These are phyloP conservation scores for Setipinna tenuifilis DNA, from an alignment of 2,797 vertebrate species.

Conservation along the genomic window DNA sequence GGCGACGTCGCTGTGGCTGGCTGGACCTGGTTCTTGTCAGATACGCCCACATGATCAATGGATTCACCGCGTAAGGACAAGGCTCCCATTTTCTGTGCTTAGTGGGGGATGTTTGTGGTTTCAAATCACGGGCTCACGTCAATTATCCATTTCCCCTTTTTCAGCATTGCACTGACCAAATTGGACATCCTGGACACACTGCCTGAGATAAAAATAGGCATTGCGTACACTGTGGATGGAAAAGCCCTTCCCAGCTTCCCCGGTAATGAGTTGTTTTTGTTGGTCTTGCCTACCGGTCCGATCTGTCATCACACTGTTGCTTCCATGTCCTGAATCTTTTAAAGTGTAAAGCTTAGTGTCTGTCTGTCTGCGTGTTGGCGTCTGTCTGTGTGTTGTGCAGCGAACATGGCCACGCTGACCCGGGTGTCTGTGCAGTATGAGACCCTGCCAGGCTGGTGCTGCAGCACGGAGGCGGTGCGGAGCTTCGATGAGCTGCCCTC, in stretches of 20 bases:
- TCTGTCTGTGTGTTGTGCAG: constrained; percentile 58
- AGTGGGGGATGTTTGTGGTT: not conserved
- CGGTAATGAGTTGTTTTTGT: constrained; percentile 56
- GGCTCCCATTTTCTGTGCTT: not conserved
- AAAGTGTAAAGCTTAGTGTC: too few species aligned
- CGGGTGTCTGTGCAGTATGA: constrained; percentile 76
- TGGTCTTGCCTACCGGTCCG: not conserved
- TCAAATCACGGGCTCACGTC: not conserved
- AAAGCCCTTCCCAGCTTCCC: constrained; percentile 79
- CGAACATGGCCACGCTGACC: constrained; percentile 81
- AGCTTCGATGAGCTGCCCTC: constrained; percentile 74
- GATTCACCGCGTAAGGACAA: constrained; percentile 79
- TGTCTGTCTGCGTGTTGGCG: too few species aligned
- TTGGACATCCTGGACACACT: constrained; percentile 82
- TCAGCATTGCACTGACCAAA: constrained; percentile 82
- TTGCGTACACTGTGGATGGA: constrained; percentile 76
- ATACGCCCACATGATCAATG: constrained; percentile 86
- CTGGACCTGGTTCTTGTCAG: constrained; percentile 81
- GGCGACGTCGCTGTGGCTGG: constrained; percentile 82
- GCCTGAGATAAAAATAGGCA: constrained; percentile 80
- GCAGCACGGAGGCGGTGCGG: constrained; percentile 75
- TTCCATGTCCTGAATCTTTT: not conserved
- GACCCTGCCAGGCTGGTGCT: constrained; percentile 78
- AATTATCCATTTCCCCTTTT: not conserved
- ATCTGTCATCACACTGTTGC: not conserved